Conservation (phyloP, 2,797 vertebrate genomes). For the Trachops cirrhosus region DNA sequence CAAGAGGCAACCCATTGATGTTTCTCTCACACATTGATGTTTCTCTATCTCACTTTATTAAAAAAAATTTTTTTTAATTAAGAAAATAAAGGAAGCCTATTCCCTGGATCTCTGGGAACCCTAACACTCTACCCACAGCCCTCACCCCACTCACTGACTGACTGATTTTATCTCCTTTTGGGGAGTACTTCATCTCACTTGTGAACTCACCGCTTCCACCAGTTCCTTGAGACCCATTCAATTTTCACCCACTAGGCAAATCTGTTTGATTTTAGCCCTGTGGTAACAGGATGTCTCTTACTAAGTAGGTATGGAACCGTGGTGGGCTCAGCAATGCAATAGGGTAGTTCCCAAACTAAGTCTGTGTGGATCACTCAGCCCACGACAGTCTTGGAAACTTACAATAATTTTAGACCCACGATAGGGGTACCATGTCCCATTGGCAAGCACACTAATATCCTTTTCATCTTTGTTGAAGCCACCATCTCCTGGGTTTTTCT, state of each 20-base stretch:
- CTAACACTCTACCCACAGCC: neutral
- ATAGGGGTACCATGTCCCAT: neutral
- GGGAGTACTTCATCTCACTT: neutral
- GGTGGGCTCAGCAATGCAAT: neutral
- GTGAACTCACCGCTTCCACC: neutral
- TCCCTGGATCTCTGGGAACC: neutral
- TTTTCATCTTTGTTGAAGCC: neutral
- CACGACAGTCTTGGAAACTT: neutral
- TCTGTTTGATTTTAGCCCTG: too few species aligned
- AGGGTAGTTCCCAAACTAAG: neutral
- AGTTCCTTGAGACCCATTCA: neutral
- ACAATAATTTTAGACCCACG: neutral
- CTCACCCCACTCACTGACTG: neutral
- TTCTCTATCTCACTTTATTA: too few species aligned
- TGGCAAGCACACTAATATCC: neutral
- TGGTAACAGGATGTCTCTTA: neutral
- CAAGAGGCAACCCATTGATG: too few species aligned
- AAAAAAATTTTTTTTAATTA: too few species aligned
- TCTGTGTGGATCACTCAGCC: neutral
- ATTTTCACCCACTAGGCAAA: neutral
- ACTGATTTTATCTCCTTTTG: too few species aligned
- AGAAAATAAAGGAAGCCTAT: neutral
- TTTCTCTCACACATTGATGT: too few species aligned
- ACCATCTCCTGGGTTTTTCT: neutral
- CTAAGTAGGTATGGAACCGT: neutral